phyloP scores from a whole-genome alignment of 2,888 invertebrate species.

The Xanthostigma xanthostigma region DNA sequence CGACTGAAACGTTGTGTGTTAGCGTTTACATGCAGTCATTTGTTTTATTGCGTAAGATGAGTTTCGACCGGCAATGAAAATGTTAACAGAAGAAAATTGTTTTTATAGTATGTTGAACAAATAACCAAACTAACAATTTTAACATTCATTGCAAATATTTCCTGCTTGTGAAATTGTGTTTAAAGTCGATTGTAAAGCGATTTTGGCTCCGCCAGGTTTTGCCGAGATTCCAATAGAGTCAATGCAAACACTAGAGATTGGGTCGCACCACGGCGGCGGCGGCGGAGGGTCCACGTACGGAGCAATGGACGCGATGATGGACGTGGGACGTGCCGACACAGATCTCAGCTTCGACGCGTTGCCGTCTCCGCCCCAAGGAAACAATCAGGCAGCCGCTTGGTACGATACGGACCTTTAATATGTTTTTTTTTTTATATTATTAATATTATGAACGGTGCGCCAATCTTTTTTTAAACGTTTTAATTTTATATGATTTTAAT shows the following conservation, averaged over 20 bases:
- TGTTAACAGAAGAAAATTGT: no score
- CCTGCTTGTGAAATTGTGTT: no score
- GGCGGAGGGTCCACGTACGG: slow-evolving; percentile 47
- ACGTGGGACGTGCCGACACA: slow-evolving; percentile 61
- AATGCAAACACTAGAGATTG: slow-evolving; percentile 89
- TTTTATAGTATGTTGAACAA: no score
- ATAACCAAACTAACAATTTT: no score
- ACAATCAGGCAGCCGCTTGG: slow-evolving; percentile 90
- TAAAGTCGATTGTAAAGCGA: no score
- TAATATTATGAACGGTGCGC: no score
- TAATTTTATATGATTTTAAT: no score
- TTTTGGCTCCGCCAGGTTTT: slow-evolving; percentile 50
- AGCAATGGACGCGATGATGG: slow-evolving; percentile 78
- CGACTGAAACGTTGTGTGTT: no score
- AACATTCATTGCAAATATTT: no score
- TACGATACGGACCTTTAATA: slow-evolving; percentile 88
- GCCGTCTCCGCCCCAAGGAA: slow-evolving; percentile 72
- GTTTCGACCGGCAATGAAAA: no score
- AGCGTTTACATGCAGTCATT: no score
- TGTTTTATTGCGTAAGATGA: no score
- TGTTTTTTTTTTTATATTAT: not conserved
- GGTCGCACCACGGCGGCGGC: slow-evolving; percentile 49
- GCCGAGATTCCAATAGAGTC: slow-evolving; percentile 96
- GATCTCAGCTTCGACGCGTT: slow-evolving; percentile 66
- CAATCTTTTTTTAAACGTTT: slow-evolving; percentile 1